Evolutionary conservation across 2,113 vertebrate genomes (phyloP).

Genomic region (Peromyscus leucopus): DNA sequence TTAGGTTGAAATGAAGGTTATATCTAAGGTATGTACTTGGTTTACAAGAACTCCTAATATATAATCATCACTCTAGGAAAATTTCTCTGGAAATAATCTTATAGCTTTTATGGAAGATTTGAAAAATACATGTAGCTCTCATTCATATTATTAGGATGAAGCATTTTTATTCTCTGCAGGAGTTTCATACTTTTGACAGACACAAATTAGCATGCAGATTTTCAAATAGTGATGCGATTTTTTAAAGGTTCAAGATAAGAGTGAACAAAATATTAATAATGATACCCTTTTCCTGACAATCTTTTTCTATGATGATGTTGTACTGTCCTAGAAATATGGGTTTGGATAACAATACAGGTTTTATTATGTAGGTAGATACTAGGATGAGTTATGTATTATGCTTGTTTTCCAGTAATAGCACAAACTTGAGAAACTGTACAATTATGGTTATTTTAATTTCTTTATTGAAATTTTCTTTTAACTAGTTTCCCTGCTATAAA

Average conservation of each 20-base stretch:
- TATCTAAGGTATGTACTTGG: background rate
- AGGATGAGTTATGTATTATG: background rate
- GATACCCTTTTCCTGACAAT: background rate
- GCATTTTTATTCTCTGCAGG: background rate
- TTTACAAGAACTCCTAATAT: background rate
- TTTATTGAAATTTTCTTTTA: background rate
- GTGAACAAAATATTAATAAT: background rate
- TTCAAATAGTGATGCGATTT: background rate
- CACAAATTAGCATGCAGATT: background rate
- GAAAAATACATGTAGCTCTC: background rate
- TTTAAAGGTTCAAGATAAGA: background rate
- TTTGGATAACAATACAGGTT: background rate
- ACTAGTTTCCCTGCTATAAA: background rate
- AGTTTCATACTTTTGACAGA: background rate
- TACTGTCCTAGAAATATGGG: background rate
- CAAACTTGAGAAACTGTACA: background rate
- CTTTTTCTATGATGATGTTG: background rate
- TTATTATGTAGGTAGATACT: background rate
- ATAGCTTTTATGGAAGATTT: background rate
- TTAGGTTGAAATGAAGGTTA: slow-evolving; percentile 6
- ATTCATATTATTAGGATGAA: background rate
- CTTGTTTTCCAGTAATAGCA: background rate
- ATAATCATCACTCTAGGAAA: background rate
- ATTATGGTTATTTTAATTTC: background rate
- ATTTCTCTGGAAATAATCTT: background rate